Base-by-base conservation (phyloP, 2,888 invertebrate species). In the Synergus laeviventris region DNA sequence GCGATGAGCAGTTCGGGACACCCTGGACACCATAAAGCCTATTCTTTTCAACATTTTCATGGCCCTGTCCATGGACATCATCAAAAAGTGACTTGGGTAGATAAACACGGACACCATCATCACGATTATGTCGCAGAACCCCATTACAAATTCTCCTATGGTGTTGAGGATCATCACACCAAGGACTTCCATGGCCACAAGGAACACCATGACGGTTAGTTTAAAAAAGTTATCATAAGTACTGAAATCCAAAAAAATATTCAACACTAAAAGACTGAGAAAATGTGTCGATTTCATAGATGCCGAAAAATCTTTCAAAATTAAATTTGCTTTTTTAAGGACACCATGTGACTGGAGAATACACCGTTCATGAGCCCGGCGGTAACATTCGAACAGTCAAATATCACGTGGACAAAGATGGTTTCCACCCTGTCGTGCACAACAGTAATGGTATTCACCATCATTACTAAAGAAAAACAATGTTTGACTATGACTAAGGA, bases 361-460 rank as follows among this genome's bases (percentile, higher is more conserved):
- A 84, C 54, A 77, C 59, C 49, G 73, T 83, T 73, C 80, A 82
- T 73, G 84, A 83, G 54, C 82, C 81, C 24, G 81, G 83, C 73
- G 81, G 83, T 64, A 84, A 84, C 73, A 73, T 83, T 11, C 81
- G 83, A 66, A 84, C 82, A 61, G 83, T 84, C 2, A 82, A 81
- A 73, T 83, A 83, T 42, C 78, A 81, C 81, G 79, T 74, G 21
- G 84, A 84, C 75, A 75, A 84, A 74, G 42, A 82, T 73, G 84
- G 84, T 60, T 78, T 78, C 64, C 76, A 78, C 60, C 66, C 70
- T 7, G n/a, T 70, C 54, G 49, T 49, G 7, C 70, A 70, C 9
- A 70, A 70, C 18, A 70, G 70, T 36, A 70, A 70, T 54, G 70
- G 70, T 7, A 70, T 70, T 16, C 31, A 70, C 2, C 70, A 70